A percentile compares a stretch with the other conserved stretches of the same genome.
Evolutionary conservation across 2,797 vertebrate species (phyloP).

Genomic region (Muraenolepis orangiensis): DNA sequence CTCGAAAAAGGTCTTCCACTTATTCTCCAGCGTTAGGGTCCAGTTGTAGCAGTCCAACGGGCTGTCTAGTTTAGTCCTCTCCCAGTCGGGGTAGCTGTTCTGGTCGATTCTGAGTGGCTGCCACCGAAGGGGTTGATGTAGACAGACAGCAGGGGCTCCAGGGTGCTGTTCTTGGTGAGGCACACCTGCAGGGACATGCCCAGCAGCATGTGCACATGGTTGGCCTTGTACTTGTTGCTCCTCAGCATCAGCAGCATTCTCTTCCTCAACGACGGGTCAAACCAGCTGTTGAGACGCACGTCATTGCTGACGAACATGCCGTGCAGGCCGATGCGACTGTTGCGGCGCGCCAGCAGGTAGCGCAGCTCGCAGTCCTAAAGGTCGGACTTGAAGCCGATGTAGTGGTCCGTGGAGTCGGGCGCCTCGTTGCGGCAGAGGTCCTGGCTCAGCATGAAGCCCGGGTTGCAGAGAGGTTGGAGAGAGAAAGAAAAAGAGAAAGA

Average conservation of each 20-base stretch:
- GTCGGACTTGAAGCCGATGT: constrained; percentile 94
- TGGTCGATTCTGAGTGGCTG: constrained; percentile 96
- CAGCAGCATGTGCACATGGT: constrained; percentile 94
- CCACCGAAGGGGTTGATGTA: constrained; percentile 97
- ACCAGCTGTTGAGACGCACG: constrained; percentile 96
- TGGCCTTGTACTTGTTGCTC: constrained; percentile 97
- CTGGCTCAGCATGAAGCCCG: constrained; percentile 90
- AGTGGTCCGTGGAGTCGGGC: constrained; percentile 93
- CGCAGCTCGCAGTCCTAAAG: constrained; percentile 91
- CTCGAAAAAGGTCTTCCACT: constrained; percentile 99
- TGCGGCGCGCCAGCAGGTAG: constrained; percentile 86
- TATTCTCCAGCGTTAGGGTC: constrained; percentile 94
- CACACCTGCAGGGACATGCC: constrained; percentile 95
- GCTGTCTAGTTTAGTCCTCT: constrained; percentile 93
- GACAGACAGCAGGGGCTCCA: constrained; percentile 90
- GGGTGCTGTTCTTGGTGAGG: constrained; percentile 95
- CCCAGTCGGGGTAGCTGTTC: constrained; percentile 94
- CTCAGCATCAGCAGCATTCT: constrained; percentile 95
- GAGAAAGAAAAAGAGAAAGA: no score
- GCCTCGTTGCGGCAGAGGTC: constrained; percentile 90
- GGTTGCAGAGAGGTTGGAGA: no score
- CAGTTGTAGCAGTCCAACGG: constrained; percentile 96
- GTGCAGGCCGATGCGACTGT: constrained; percentile 86
- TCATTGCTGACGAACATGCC: constrained; percentile 98
- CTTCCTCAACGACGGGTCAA: constrained; percentile 95